Percentiles rank a stretch among this genome's conserved stretches.
These are phyloP conservation scores for Oophaga pumilio DNA, from an alignment of 2,113 vertebrate species.

Conservation along the genomic window DNA sequence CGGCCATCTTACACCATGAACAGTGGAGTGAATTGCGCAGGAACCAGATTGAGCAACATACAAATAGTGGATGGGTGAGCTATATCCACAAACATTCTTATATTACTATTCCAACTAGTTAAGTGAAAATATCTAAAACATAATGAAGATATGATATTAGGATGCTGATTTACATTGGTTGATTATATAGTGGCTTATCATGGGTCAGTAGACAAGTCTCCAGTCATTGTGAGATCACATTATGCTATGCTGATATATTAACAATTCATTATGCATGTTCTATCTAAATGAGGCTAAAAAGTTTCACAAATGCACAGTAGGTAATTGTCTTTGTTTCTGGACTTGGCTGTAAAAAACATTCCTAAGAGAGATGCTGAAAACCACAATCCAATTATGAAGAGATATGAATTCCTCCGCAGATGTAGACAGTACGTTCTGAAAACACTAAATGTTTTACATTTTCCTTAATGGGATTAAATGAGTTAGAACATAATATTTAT, in stretches of 20 bases:
- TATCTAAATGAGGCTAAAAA: slow-evolving; percentile 6
- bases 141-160: background rate
- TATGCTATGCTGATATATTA: background rate
- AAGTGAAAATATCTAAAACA: background rate
- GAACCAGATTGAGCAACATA: no score
- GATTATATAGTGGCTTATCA: background rate
- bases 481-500: slow-evolving; percentile 44
- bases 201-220: background rate
- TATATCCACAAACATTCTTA: no score
- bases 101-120: background rate
- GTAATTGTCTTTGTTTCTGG: slow-evolving; percentile 41
- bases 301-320: slow-evolving; percentile 15
- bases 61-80: no score
- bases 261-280: slow-evolving; percentile 13
- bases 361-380: slow-evolving; percentile 41
- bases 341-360: slow-evolving; percentile 32
- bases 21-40: no score
- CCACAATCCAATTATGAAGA: slow-evolving; percentile 48
- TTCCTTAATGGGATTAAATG: slow-evolving; percentile 50
- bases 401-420: slow-evolving; percentile 38
- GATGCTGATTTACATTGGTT: background rate
- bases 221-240: background rate
- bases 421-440: slow-evolving; percentile 12
- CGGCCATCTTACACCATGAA: no score
- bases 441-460: slow-evolving; percentile 40